phyloP scores from a whole-genome alignment of 2,797 vertebrate genomes.

The Emys orbicularis region DNA sequence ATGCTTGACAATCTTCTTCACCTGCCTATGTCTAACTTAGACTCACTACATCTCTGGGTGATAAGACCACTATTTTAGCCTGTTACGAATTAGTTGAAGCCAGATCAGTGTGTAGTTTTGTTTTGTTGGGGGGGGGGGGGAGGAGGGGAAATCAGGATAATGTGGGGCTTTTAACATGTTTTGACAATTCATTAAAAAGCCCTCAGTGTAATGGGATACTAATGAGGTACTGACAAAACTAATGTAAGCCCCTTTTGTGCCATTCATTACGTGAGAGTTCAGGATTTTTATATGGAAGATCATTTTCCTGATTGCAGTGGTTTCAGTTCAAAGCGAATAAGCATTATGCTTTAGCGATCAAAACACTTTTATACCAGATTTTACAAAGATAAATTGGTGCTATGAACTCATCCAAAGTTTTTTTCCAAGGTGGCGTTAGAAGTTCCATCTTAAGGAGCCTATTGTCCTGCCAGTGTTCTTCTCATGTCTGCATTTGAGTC shows the following conservation, averaged over 20 bases:
- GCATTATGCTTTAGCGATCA: background rate
- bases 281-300: background rate
- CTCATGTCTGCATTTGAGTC: accelerated
- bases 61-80: background rate
- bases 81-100: background rate
- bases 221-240: background rate
- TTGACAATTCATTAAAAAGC: background rate
- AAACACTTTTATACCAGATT: background rate
- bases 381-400: background rate
- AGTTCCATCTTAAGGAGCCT: background rate
- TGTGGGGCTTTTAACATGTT: background rate
- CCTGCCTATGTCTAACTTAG: background rate
- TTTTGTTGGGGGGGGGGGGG: no score
- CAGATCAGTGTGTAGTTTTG: background rate
- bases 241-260: background rate
- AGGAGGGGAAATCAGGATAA: background rate
- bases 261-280: background rate
- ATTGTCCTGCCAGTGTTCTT: background rate
- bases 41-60: background rate
- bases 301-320: background rate
- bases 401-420: background rate
- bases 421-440: background rate
- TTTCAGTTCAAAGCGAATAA: background rate
- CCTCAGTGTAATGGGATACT: background rate
- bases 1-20: background rate